Conservation (phyloP, 2,888 invertebrate genomes). For the Pinctada fucata region DNA sequence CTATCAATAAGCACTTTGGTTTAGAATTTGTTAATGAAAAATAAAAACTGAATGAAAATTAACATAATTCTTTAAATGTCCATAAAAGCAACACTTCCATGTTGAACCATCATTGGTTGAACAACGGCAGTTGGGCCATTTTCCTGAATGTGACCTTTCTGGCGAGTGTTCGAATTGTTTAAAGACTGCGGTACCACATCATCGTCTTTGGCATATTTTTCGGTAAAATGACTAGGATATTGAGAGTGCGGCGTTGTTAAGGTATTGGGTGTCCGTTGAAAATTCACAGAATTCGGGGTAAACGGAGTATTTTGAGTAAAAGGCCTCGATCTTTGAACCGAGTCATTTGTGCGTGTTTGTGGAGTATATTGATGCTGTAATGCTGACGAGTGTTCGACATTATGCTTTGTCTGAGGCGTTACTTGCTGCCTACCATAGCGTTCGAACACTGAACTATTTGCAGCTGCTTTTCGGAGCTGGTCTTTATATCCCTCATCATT, state of each 20-base stretch:
- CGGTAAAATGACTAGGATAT: background rate
- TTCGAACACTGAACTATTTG: slow-evolving; percentile 59
- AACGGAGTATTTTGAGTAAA: background rate
- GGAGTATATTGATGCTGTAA: background rate
- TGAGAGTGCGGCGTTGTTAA: slow-evolving; percentile 11
- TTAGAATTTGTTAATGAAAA: no score
- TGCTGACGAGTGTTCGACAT: background rate
- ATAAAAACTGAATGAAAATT: no score
- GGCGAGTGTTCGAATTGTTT: background rate
- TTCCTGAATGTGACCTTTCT: slow-evolving; percentile 9
- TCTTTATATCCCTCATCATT: slow-evolving; percentile 56
- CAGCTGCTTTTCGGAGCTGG: slow-evolving; percentile 51
- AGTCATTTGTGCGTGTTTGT: background rate
- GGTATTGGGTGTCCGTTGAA: background rate
- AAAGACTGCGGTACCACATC: slow-evolving; percentile 1
- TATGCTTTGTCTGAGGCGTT: slow-evolving; percentile 30
- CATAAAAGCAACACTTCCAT: slow-evolving; percentile 50
- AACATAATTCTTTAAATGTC: slow-evolving; percentile 35
- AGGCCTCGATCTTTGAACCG: background rate
- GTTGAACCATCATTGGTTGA: slow-evolving; percentile 56
- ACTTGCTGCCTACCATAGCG: slow-evolving; percentile 40
- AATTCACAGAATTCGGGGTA: background rate
- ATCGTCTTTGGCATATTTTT: slow-evolving; percentile 5
- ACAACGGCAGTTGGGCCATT: slow-evolving; percentile 54
- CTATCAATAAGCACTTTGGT: no score